phyloP scores from a whole-genome alignment of 1,140 invertebrate genomes.

The Lordiphosa mommai region DNA sequence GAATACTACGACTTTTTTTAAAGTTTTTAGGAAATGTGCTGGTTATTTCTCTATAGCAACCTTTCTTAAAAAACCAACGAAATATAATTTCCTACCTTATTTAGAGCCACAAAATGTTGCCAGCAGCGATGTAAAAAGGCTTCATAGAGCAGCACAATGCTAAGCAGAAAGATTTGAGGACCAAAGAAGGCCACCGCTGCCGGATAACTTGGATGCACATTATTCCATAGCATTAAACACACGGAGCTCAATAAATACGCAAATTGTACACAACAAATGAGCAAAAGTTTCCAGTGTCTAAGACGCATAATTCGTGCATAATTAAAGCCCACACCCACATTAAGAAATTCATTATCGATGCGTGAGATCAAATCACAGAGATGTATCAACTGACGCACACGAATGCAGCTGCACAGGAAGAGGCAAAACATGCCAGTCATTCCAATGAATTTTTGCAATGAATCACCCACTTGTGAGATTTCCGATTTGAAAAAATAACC shows the following conservation, averaged over 20 bases:
- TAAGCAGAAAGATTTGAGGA: constrained; percentile 66
- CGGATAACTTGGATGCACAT: constrained; percentile 58
- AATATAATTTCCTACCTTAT: constrained; percentile 39
- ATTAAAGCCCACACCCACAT: constrained; percentile 60
- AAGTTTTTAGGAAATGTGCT: too few relatives aligned
- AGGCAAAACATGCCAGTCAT: constrained; percentile 64
- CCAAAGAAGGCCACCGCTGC: constrained; percentile 70
- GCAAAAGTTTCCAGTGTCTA: constrained; percentile 39
- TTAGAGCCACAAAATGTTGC: constrained; percentile 64
- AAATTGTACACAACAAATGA: constrained; percentile 46
- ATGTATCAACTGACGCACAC: constrained; percentile 40
- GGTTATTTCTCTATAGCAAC: neutral
- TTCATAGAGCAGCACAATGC: constrained; percentile 57
- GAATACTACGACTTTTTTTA: too few relatives aligned
- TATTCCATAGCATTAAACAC: constrained; percentile 58
- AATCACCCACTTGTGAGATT: constrained; percentile 68
- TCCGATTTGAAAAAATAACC: constrained; percentile 72
- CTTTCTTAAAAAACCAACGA: neutral
- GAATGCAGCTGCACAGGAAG: constrained; percentile 52
- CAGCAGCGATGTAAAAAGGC: constrained; percentile 61
- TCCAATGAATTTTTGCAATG: constrained; percentile 69
- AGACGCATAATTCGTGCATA: constrained; percentile 62
- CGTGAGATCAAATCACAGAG: constrained; percentile 51
- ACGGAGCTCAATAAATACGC: constrained; percentile 55
- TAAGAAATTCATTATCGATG: constrained; percentile 45